These are phyloP conservation scores for Micromys minutus DNA, from an alignment of 2,113 vertebrate species.

Conservation along the genomic window DNA sequence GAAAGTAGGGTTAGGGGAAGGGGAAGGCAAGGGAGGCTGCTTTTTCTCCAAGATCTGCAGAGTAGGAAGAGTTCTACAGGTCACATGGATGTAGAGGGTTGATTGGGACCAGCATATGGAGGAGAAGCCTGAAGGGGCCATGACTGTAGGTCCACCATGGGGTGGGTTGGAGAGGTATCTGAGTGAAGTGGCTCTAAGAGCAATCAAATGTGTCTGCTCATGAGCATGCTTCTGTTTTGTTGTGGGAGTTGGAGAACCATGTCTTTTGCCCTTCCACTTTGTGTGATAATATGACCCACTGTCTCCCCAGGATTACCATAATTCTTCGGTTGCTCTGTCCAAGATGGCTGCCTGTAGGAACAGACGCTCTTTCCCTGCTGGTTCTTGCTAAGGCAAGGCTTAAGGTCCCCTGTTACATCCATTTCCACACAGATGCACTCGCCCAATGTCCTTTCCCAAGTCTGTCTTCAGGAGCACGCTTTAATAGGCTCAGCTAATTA, in stretches of 20 bases:
- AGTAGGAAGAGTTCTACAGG: neutral
- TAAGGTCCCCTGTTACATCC: neutral
- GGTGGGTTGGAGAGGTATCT: neutral
- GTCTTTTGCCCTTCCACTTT: neutral
- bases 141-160: rapidly evolving
- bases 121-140: neutral
- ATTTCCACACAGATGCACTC: neutral
- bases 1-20: neutral
- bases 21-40: neutral
- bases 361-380: neutral
- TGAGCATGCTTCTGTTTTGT: neutral
- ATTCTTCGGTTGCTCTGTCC: neutral
- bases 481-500: constrained; percentile 22
- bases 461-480: neutral
- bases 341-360: neutral
- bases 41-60: neutral
- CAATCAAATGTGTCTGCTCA: too few relatives aligned
- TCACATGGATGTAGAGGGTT: too few relatives aligned
- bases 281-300: neutral
- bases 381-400: neutral
- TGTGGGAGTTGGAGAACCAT: neutral
- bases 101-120: neutral
- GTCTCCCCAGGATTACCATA: neutral
- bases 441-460: neutral
- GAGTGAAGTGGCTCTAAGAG: neutral